Evolutionary conservation across 2,797 vertebrate species (phyloP).

Genomic region (Sebastes nivosus): DNA sequence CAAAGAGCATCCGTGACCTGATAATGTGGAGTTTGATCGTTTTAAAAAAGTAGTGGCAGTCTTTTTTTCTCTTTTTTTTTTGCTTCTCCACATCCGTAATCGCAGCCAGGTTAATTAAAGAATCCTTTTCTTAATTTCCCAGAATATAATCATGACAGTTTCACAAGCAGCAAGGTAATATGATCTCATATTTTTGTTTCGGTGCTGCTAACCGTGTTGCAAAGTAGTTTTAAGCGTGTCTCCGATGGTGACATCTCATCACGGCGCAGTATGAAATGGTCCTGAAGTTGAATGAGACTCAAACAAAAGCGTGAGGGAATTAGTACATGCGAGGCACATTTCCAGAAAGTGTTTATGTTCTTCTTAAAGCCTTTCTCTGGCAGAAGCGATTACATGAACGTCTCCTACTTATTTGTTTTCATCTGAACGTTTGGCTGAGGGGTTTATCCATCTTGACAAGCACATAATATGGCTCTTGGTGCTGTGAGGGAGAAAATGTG

Average conservation of each 20-base stretch:
- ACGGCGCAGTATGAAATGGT: slow-evolving; percentile 79
- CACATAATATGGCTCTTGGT: slow-evolving; percentile 85
- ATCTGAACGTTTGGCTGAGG: slow-evolving; percentile 83
- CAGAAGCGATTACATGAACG: slow-evolving; percentile 87
- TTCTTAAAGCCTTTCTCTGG: slow-evolving; percentile 86
- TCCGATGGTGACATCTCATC: slow-evolving; percentile 82
- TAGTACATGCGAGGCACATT: slow-evolving; percentile 82
- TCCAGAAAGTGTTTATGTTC: slow-evolving; percentile 85
- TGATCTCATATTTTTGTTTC: slow-evolving; percentile 76
- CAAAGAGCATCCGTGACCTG: slow-evolving; percentile 69
- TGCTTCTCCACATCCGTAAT: slow-evolving; percentile 37
- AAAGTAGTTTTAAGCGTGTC: slow-evolving; percentile 83
- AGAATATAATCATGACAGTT: slow-evolving; percentile 74
- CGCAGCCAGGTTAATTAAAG: slow-evolving; percentile 78
- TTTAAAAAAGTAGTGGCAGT: slow-evolving; percentile 45
- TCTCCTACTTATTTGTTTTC: slow-evolving; percentile 85
- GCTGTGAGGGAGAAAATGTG: slow-evolving; percentile 77
- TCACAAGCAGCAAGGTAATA: slow-evolving; percentile 75
- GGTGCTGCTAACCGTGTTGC: slow-evolving; percentile 71
- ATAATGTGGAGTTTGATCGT: slow-evolving; percentile 61
- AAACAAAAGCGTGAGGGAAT: slow-evolving; percentile 84
- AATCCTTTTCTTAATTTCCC: slow-evolving; percentile 69
- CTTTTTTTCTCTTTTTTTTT: neutral
- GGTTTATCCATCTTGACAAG: slow-evolving; percentile 86
- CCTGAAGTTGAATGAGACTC: slow-evolving; percentile 84